phyloP scores from a whole-genome alignment of 2,888 invertebrate genomes.

The Lithodes maja region DNA sequence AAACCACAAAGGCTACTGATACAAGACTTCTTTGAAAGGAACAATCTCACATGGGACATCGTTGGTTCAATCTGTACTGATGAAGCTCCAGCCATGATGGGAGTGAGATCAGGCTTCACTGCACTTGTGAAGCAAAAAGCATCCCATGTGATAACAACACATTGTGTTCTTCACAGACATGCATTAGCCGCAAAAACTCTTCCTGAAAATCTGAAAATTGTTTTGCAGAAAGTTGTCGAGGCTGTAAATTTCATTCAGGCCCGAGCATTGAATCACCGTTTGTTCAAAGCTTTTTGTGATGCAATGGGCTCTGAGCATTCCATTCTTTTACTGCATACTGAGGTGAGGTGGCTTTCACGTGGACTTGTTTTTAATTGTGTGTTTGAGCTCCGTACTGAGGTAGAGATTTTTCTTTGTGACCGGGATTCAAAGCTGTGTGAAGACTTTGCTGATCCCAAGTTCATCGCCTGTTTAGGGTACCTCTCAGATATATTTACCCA shows the following conservation, averaged over 20 bases:
- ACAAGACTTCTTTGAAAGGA: slow-evolving; percentile 40
- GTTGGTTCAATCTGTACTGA: slow-evolving; percentile 43
- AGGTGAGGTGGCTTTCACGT: slow-evolving; percentile 68
- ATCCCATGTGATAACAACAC: slow-evolving; percentile 41
- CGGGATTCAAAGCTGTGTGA: slow-evolving; percentile 41
- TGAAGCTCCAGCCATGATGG: slow-evolving; percentile 48
- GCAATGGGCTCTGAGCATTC: slow-evolving; percentile 61
- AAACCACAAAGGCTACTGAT: slow-evolving; percentile 41
- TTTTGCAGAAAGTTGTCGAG: slow-evolving; percentile 47
- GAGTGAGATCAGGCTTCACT: slow-evolving; percentile 49
- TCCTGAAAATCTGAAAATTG: slow-evolving; percentile 32
- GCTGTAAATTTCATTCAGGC: slow-evolving; percentile 25
- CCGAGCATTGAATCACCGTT: slow-evolving; percentile 67
- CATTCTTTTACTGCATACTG: slow-evolving; percentile 70
- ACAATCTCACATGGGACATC: slow-evolving; percentile 31
- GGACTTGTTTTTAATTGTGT: slow-evolving; percentile 44
- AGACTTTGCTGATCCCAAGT: slow-evolving; percentile 50
- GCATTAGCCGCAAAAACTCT: slow-evolving; percentile 57
- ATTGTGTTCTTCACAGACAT: slow-evolving; percentile 55
- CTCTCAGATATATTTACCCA: slow-evolving; percentile 40
- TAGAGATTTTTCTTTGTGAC: slow-evolving; percentile 29
- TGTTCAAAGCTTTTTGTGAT: slow-evolving; percentile 68
- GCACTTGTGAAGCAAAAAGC: slow-evolving; percentile 49
- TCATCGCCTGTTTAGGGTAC: slow-evolving; percentile 39
- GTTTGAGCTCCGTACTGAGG: slow-evolving; percentile 46